phyloP scores from a whole-genome alignment of 2,888 invertebrate species.

The Polylopha cassiicola region DNA sequence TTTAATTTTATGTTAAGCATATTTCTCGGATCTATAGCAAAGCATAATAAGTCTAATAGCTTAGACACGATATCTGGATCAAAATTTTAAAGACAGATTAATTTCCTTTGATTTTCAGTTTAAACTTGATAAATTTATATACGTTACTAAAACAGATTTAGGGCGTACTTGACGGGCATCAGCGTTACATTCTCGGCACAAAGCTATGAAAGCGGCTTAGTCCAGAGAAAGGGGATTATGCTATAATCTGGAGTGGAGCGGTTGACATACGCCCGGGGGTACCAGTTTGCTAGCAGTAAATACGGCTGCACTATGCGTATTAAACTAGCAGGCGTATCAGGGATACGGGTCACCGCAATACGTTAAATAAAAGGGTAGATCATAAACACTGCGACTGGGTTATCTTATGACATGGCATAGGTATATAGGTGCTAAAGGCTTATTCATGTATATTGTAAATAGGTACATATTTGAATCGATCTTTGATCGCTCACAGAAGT shows the following conservation, averaged over 20 bases:
- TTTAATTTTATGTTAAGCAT: no score
- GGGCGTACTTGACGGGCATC: conserved; percentile 64
- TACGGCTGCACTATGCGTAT: conserved; percentile 31
- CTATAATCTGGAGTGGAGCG: conserved; percentile 66
- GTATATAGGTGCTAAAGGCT: no score
- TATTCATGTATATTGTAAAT: no score
- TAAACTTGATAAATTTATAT: conserved; percentile 18
- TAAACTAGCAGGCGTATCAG: conserved; percentile 15
- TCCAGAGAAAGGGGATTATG: conserved; percentile 67
- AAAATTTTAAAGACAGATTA: no score
- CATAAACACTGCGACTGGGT: no score
- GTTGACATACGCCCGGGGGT: conserved; percentile 65
- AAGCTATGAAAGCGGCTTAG: conserved; percentile 72
- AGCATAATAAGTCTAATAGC: no score
- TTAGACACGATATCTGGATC: no score
- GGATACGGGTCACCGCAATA: conserved; percentile 10
- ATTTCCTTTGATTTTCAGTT: conserved; percentile 14
- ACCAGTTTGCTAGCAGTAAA: conserved; percentile 43
- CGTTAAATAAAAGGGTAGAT: conserved; percentile 3
- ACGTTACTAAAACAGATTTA: conserved; percentile 53
- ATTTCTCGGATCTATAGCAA: no score
- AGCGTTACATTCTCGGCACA: conserved; percentile 58
- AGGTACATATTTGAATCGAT: no score
- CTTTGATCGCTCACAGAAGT: no score
- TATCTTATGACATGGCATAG: no score